These are phyloP conservation scores for Ormia ochracea DNA, from an alignment of 2,888 invertebrate genomes.

Conservation along the genomic window DNA sequence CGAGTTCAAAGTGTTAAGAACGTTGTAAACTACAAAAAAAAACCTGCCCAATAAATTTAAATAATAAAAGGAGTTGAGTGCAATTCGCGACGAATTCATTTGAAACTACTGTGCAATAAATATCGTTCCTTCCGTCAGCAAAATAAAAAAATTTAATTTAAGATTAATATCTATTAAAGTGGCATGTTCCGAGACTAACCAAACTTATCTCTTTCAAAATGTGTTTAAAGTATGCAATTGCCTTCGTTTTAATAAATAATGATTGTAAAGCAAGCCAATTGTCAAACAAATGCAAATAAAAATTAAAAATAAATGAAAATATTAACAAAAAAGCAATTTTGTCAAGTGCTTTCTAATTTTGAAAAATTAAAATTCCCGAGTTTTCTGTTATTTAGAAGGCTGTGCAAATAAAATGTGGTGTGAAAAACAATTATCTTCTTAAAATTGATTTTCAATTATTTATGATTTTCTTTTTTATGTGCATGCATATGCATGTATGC, in stretches of 20 bases:
- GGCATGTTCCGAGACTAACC: background rate
- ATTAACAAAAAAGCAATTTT: background rate
- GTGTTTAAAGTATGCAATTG: background rate
- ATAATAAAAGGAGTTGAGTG: constrained; percentile 1
- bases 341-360: background rate
- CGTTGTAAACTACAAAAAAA: background rate
- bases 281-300: constrained; percentile 18
- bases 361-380: too few relatives aligned
- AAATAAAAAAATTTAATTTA: background rate
- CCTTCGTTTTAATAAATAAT: background rate
- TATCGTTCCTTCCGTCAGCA: constrained; percentile 9
- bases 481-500: background rate
- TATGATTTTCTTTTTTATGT: background rate
- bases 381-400: too few relatives aligned
- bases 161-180: background rate
- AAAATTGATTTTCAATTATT: background rate
- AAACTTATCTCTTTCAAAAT: background rate
- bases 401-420: too few relatives aligned
- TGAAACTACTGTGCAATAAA: background rate
- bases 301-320: background rate
- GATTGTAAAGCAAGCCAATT: constrained; percentile 33
- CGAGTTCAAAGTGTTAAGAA: constrained; percentile 8
- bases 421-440: too few relatives aligned
- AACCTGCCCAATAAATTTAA: constrained; percentile 38
- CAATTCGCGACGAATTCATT: background rate